phyloP scores from a whole-genome alignment of 1,140 invertebrate species.

The Ceratina australensis region DNA sequence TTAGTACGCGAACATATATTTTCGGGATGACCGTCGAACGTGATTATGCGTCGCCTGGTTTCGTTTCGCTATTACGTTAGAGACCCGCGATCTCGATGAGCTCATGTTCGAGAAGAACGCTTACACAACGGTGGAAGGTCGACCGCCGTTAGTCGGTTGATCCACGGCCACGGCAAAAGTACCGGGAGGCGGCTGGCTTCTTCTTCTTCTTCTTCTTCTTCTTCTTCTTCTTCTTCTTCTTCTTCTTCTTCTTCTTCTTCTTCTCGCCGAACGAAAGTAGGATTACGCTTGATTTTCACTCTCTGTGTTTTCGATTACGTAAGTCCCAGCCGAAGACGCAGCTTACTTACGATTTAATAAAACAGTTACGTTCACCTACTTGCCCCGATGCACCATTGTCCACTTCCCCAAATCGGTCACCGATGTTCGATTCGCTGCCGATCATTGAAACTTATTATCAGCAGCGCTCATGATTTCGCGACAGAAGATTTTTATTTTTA shows the following conservation, averaged over 20 bases:
- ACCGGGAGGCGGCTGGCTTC: slow-evolving; percentile 54
- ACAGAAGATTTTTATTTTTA: too few species aligned
- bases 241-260: slow-evolving; percentile 24
- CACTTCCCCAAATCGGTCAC: too few species aligned
- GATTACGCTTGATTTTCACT: slow-evolving; percentile 75
- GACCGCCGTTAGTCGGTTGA: slow-evolving; percentile 55
- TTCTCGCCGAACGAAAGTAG: slow-evolving; percentile 68
- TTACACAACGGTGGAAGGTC: slow-evolving; percentile 41
- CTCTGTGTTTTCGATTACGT: slow-evolving; percentile 77
- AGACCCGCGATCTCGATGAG: slow-evolving; percentile 30
- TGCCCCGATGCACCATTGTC: slow-evolving; percentile 24
- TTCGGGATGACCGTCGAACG: not conserved
- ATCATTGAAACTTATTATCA: too few species aligned
- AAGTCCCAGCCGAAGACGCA: slow-evolving; percentile 63
- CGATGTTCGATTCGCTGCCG: not conserved
- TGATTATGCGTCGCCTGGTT: not conserved
- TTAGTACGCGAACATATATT: slow-evolving; percentile 23
- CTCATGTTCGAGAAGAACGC: slow-evolving; percentile 18
- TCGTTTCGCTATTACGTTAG: slow-evolving; percentile 22
- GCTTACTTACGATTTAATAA: slow-evolving; percentile 72
- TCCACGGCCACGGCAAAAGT: slow-evolving; percentile 59
- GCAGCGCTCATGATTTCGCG: too few species aligned
- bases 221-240: slow-evolving; percentile 35
- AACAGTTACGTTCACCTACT: slow-evolving; percentile 71
- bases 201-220: slow-evolving; percentile 14